Conservation (phyloP, 2,888 invertebrate genomes). For the Leptinotarsa juncta region DNA sequence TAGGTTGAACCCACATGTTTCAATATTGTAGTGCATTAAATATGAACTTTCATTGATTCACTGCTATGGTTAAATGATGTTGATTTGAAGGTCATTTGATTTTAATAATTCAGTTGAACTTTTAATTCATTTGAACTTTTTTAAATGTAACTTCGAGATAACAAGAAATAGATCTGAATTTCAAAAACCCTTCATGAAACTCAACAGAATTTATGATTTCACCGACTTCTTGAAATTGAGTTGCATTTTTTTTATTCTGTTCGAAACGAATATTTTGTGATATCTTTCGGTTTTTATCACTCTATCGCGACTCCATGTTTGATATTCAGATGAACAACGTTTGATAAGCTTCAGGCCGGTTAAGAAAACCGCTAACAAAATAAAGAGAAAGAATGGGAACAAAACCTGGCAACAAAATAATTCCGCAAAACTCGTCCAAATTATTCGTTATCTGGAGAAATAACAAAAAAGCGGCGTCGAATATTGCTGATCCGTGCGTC, state of each 20-base stretch:
- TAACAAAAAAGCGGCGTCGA: neutral
- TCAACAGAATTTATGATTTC: neutral
- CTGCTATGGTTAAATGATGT: no score
- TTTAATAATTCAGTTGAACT: no score
- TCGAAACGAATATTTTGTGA: no score
- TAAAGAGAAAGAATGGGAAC: neutral
- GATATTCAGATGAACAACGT: neutral
- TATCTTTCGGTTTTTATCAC: neutral
- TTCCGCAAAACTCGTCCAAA: neutral
- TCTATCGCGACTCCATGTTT: neutral
- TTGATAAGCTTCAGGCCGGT: neutral
- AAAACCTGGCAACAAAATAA: neutral
- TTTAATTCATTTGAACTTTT: no score
- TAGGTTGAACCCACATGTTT: no score
- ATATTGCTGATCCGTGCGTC: neutral
- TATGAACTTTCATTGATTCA: no score
- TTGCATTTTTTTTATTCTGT: no score
- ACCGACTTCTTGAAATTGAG: neutral
- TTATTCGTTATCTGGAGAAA: neutral
- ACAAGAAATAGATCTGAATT: no score
- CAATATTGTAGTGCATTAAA: no score
- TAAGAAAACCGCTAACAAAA: neutral
- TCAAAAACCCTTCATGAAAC: no score
- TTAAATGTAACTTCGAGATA: no score
- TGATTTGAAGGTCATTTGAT: no score